phyloP scores from a whole-genome alignment of 2,888 invertebrate genomes.

The Caenorhabditis afra region DNA sequence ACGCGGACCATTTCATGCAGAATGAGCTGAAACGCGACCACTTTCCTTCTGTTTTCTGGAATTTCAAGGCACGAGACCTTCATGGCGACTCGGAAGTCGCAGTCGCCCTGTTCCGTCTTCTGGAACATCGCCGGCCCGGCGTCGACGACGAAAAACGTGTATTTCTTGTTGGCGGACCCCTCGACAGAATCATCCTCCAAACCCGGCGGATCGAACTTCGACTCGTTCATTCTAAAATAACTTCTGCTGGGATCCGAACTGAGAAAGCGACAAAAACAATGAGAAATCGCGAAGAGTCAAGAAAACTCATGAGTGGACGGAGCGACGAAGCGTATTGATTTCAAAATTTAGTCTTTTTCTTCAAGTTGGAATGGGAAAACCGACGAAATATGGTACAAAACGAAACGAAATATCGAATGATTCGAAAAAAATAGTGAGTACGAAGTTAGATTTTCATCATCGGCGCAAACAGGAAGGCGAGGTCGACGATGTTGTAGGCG shows the following conservation, averaged over 20 bases:
- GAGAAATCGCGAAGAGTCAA: neutral
- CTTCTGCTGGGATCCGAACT: neutral
- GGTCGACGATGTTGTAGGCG: conserved; percentile 69
- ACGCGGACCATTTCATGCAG: conserved; percentile 57
- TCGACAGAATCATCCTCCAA: conserved; percentile 32
- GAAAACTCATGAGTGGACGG: neutral
- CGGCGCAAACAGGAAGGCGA: conserved; percentile 70
- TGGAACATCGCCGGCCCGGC: conserved; percentile 57
- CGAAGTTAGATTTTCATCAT: conserved; percentile 59
- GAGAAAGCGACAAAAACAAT: too few relatives aligned
- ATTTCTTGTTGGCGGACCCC: conserved; percentile 48
- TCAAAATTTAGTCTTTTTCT: conserved; percentile 7
- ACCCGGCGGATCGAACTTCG: conserved; percentile 6
- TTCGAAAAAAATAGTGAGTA: neutral
- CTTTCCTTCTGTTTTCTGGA: neutral
- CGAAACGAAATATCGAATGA: conserved; percentile 1
- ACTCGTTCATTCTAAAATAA: conserved; percentile 31
- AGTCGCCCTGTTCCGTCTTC: conserved; percentile 18
- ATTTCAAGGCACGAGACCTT: conserved; percentile 7
- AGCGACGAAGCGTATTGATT: neutral
- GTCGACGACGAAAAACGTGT: conserved; percentile 62
- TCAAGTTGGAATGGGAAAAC: neutral
- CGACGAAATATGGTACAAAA: conserved; percentile 38
- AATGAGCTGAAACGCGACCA: conserved; percentile 23
- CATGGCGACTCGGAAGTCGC: conserved; percentile 22